A percentile compares a stretch with the other conserved stretches of the same genome.
Conservation (phyloP, 2,888 invertebrate species). For the Tenthredo distinguenda region DNA sequence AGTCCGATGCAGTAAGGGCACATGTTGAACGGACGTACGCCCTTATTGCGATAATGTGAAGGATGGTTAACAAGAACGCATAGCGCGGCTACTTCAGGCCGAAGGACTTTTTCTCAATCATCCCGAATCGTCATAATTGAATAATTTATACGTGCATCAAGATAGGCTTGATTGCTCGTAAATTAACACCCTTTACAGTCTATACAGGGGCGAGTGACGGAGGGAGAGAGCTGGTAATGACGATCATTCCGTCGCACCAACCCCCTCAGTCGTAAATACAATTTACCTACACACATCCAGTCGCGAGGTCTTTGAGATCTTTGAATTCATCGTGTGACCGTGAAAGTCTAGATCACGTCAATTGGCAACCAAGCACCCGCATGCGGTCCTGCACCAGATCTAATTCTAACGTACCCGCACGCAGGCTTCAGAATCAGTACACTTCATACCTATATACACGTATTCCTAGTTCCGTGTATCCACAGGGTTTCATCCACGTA, state of each 20-base stretch:
- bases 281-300: background rate
- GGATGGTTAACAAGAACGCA: too few relatives aligned
- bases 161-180: background rate
- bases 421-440: constrained; percentile 20
- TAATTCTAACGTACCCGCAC: constrained; percentile 33
- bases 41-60: too few relatives aligned
- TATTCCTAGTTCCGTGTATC: background rate
- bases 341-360: constrained; percentile 36
- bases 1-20: too few relatives aligned
- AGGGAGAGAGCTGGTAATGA: background rate
- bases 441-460: background rate
- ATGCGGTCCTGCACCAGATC: background rate
- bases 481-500: background rate
- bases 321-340: constrained; percentile 42
- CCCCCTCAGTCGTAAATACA: background rate
- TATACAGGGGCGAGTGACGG: background rate
- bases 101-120: too few relatives aligned
- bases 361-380: constrained; percentile 41
- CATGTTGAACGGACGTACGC: too few relatives aligned
- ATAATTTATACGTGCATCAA: too few relatives aligned
- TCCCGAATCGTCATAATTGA: too few relatives aligned
- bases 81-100: too few relatives aligned
- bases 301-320: constrained; percentile 23
- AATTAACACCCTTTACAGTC: background rate
- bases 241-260: background rate